These are phyloP conservation scores for Lordiphosa andalusiaca DNA, from an alignment of 2,888 invertebrate genomes.

Conservation along the genomic window DNA sequence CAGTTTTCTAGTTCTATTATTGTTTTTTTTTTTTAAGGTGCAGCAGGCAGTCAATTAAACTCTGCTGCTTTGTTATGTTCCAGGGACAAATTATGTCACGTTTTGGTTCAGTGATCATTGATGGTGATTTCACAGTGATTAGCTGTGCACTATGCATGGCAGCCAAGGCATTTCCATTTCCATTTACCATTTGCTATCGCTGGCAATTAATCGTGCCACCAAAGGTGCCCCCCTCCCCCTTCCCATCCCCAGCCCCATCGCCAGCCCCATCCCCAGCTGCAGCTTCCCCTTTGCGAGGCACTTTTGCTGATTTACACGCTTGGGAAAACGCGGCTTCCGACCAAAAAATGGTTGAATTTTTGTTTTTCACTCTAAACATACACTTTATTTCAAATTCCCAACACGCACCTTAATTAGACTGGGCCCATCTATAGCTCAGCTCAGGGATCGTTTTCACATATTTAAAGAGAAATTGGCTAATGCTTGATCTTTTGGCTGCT, in stretches of 20 bases:
- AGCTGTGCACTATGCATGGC: conserved; percentile 63
- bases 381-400: too few species aligned
- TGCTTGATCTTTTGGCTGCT: too few species aligned
- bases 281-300: not conserved
- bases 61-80: not conserved
- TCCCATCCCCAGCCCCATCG: too few species aligned
- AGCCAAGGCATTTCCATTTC: conserved; percentile 23
- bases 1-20: conserved; percentile 14
- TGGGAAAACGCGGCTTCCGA: conserved; percentile 17
- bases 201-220: conserved; percentile 29
- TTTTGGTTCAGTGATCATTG: conserved; percentile 58
- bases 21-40: conserved; percentile 17
- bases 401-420: too few species aligned
- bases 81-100: conserved; percentile 62
- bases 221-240: not conserved
- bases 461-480: too few species aligned
- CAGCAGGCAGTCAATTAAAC: conserved; percentile 45
- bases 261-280: too few species aligned
- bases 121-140: conserved; percentile 65
- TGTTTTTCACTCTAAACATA: not conserved
- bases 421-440: too few species aligned
- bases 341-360: not conserved
- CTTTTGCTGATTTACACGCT: conserved; percentile 22
- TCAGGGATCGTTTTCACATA: too few species aligned
- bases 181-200: conserved; percentile 31